Conservation (phyloP, 2,113 vertebrate species). For the Scomber japonicus region DNA sequence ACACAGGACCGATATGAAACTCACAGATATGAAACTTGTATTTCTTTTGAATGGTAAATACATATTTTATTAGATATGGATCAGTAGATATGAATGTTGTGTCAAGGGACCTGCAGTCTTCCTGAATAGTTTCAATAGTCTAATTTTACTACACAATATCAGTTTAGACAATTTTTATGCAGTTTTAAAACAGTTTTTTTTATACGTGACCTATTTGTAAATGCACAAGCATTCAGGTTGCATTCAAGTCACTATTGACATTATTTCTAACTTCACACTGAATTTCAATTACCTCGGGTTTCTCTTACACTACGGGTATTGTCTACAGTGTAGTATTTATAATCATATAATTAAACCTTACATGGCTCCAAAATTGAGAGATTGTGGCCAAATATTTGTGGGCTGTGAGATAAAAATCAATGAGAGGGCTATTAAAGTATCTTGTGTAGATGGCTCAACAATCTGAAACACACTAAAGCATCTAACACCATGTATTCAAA, state of each 20-base stretch:
- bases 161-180: not conserved
- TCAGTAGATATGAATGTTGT: not conserved
- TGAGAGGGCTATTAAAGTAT: not conserved
- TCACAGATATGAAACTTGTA: too few relatives aligned
- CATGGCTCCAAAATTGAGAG: not conserved
- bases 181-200: not conserved
- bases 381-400: not conserved
- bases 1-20: not conserved
- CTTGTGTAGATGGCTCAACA: not conserved
- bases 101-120: not conserved
- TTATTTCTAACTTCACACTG: not conserved
- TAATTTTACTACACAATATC: not conserved
- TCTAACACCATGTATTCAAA: not conserved
- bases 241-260: not conserved
- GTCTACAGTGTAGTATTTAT: not conserved
- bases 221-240: not conserved
- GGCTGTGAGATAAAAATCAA: not conserved
- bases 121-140: not conserved
- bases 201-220: not conserved
- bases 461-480: not conserved
- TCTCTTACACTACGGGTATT: not conserved
- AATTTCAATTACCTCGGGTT: not conserved
- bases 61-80: not conserved
- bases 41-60: not conserved
- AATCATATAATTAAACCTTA: conserved; percentile 29